A percentile compares a stretch with the other conserved stretches of the same genome.
Conservation (phyloP, 1,140 invertebrate genomes). For the Drosophila auraria region DNA sequence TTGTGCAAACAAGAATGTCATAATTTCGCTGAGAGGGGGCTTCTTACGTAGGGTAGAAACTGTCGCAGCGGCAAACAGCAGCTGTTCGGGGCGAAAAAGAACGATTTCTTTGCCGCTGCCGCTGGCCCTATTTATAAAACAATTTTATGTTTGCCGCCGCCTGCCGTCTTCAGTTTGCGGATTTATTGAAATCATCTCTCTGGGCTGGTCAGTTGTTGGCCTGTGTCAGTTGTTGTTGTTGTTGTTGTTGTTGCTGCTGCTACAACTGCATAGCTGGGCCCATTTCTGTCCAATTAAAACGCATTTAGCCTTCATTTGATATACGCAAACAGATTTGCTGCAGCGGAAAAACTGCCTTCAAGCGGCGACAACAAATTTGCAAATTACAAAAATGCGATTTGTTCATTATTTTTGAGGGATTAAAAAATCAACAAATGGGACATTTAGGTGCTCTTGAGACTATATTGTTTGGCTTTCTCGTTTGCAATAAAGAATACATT, state of each 20-base stretch:
- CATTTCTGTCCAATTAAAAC: constrained; percentile 77
- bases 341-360: constrained; percentile 24
- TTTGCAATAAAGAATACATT: constrained; percentile 11
- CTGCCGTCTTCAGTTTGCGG: constrained; percentile 39
- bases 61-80: constrained; percentile 40
- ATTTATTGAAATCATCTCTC: constrained; percentile 78
- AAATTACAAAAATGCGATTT: constrained; percentile 27
- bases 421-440: constrained; percentile 34
- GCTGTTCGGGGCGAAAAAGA: constrained; percentile 12
- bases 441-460: constrained; percentile 21
- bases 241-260: constrained; percentile 19
- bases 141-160: constrained; percentile 28
- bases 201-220: constrained; percentile 66
- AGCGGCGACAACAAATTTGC: constrained; percentile 18
- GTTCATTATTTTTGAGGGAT: constrained; percentile 28
- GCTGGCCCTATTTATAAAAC: constrained; percentile 56
- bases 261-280: constrained; percentile 42
- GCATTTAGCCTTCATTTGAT: constrained; percentile 54
- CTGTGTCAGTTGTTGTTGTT: constrained; percentile 40
- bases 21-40: constrained; percentile 47
- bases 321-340: constrained; percentile 52
- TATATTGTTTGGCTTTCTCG: not conserved
- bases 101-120: constrained; percentile 14
- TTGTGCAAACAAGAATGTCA: constrained; percentile 72
- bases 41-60: not conserved